A percentile compares a stretch with the other conserved stretches of the same genome.
phyloP scores from a whole-genome alignment of 2,797 vertebrate genomes.

The Gambelia wislizenii region DNA sequence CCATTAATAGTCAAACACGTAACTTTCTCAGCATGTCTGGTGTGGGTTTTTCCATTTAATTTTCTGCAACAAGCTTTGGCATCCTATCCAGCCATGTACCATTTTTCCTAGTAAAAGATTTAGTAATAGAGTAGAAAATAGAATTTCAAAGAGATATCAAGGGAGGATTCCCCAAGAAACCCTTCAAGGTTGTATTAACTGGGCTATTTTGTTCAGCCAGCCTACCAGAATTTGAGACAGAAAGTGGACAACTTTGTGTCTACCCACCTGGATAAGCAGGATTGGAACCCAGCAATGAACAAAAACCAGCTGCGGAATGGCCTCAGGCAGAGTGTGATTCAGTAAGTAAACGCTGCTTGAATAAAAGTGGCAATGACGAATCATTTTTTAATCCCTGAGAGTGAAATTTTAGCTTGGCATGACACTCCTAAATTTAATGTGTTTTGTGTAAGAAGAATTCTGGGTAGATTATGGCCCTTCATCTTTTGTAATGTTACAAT shows the following conservation, averaged over 20 bases:
- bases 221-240: conserved; percentile 97
- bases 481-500: neutral
- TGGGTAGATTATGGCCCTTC: neutral
- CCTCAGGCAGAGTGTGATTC: conserved; percentile 93
- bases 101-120: neutral
- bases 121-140: neutral
- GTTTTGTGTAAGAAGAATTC: neutral
- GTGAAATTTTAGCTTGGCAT: neutral
- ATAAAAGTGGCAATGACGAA: neutral
- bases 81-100: neutral
- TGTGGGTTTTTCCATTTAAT: neutral
- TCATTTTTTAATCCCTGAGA: neutral
- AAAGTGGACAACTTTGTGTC: conserved; percentile 98
- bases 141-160: neutral
- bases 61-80: neutral
- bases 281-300: conserved; percentile 96
- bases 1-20: neutral
- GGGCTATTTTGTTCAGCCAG: conserved; percentile 81
- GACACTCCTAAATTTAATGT: neutral
- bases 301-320: conserved; percentile 97
- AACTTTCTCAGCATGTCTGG: neutral
- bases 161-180: conserved; percentile 17
- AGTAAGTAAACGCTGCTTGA: conserved; percentile 83
- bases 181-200: conserved; percentile 39
- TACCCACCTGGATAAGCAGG: conserved; percentile 93